Conservation (phyloP, 2,888 invertebrate genomes). For the Thecophora atra region DNA sequence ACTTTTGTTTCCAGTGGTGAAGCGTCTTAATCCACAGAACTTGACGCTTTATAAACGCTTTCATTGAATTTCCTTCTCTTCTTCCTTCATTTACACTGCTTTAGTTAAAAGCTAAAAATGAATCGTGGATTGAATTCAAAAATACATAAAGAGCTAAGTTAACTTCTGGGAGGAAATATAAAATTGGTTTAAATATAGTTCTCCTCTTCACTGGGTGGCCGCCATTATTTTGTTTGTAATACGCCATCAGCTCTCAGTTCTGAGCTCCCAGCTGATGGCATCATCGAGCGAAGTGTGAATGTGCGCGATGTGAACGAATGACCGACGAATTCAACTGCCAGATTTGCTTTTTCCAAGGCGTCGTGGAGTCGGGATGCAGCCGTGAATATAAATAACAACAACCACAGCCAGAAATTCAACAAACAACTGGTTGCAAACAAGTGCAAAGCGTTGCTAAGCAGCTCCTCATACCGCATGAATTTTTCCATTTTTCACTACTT, state of each 20-base stretch:
- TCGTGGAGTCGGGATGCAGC: not conserved
- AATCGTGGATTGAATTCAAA: no score
- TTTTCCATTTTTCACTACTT: no score
- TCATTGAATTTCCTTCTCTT: not conserved
- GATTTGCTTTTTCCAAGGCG: not conserved
- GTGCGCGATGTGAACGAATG: not conserved
- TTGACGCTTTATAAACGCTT: conserved; percentile 1
- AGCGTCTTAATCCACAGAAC: not conserved
- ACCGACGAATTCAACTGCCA: not conserved
- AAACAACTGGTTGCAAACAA: conserved; percentile 10
- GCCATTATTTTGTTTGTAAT: not conserved
- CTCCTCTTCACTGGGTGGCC: no score
- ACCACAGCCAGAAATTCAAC: not conserved
- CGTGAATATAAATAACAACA: not conserved
- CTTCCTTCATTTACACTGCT: not conserved
- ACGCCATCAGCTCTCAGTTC: not conserved
- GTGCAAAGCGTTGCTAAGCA: not conserved
- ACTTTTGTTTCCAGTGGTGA: not conserved
- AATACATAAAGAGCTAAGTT: no score
- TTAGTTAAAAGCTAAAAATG: no score
- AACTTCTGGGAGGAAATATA: no score
- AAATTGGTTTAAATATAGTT: no score
- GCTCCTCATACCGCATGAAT: not conserved
- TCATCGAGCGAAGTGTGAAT: conserved; percentile 12
- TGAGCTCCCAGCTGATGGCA: conserved; percentile 21